Percentiles rank a stretch among this genome's conserved stretches.
Evolutionary conservation across 2,797 vertebrate species (phyloP).

Genomic region (Sciurus vulgaris): DNA sequence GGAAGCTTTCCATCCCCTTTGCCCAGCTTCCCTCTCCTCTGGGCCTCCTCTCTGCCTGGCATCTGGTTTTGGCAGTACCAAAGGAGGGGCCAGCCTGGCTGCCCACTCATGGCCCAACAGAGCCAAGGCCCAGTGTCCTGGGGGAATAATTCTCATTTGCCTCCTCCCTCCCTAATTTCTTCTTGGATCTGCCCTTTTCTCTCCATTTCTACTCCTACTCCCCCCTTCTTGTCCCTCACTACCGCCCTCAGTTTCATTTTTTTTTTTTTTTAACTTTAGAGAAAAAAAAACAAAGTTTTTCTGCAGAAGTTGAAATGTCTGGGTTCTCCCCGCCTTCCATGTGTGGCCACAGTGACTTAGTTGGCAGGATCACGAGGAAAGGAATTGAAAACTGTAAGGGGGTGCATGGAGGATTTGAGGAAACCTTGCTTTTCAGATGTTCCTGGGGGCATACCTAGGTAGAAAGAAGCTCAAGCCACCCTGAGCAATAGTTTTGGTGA

Average conservation of each 20-base stretch:
- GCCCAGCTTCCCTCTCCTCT: conserved; percentile 75
- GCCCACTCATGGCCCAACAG: conserved; percentile 55
- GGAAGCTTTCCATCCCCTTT: conserved; percentile 80
- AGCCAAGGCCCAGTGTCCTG: conserved; percentile 57
- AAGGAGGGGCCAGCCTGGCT: conserved; percentile 61
- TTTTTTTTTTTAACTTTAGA: conserved; percentile 49
- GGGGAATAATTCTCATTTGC: conserved; percentile 10
- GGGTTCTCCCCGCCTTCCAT: conserved; percentile 10
- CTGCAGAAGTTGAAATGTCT: conserved; percentile 50
- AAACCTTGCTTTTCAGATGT: neutral
- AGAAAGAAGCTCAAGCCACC: neutral
- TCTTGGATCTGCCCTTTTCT: conserved; percentile 68
- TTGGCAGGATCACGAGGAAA: conserved; percentile 54
- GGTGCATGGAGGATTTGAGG: neutral
- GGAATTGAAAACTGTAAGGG: conserved; percentile 64
- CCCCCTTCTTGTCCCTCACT: neutral
- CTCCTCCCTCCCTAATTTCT: neutral
- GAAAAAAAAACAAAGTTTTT: conserved; percentile 47
- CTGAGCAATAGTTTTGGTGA: neutral
- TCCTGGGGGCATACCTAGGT: neutral
- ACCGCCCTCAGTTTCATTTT: neutral
- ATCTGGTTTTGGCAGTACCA: conserved; percentile 63
- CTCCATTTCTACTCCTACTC: neutral
- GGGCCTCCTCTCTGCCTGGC: conserved; percentile 73
- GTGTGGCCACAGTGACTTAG: conserved; percentile 43